phyloP scores from a whole-genome alignment of 2,888 invertebrate genomes.

The Drosophila anomelani region DNA sequence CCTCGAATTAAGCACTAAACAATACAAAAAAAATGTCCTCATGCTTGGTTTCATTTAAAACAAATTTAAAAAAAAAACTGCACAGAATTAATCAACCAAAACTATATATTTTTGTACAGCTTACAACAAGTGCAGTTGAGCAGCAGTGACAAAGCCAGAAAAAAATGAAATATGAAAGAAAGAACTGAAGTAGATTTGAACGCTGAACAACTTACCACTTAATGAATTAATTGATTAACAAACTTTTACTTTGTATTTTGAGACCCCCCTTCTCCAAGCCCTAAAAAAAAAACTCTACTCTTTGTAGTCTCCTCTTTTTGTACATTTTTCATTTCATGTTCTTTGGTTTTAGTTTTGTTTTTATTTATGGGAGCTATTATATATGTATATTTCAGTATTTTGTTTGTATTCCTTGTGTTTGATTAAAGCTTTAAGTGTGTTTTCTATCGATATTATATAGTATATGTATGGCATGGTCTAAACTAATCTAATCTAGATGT shows the following conservation, averaged over 20 bases:
- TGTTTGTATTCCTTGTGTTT: constrained; percentile 22
- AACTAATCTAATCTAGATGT: constrained; percentile 31
- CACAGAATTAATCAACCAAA: constrained; percentile 9
- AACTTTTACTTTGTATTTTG: constrained; percentile 35
- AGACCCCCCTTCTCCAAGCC: constrained; percentile 7
- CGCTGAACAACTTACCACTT: constrained; percentile 42
- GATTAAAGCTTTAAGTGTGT: constrained; percentile 37
- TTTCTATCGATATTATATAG: constrained; percentile 25
- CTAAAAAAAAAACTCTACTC: constrained; percentile 8
- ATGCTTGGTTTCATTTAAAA: constrained; percentile 9
- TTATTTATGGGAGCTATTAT: constrained; percentile 37
- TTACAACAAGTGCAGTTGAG: constrained; percentile 66
- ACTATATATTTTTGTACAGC: constrained; percentile 23
- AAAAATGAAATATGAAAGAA: constrained; percentile 1
- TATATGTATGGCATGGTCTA: constrained; percentile 24
- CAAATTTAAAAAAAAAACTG: constrained; percentile 10
- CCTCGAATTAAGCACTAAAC: constrained; percentile 13
- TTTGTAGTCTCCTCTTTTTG: constrained; percentile 22
- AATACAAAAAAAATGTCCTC: not conserved
- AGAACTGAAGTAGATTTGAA: constrained; percentile 27
- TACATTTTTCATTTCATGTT: constrained; percentile 44
- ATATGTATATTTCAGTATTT: constrained; percentile 29
- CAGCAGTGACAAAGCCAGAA: constrained; percentile 68
- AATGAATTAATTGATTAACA: constrained; percentile 36
- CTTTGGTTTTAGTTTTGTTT: constrained; percentile 23